Conservation (phyloP, 2,888 invertebrate genomes). For the Agrotis segetum region DNA sequence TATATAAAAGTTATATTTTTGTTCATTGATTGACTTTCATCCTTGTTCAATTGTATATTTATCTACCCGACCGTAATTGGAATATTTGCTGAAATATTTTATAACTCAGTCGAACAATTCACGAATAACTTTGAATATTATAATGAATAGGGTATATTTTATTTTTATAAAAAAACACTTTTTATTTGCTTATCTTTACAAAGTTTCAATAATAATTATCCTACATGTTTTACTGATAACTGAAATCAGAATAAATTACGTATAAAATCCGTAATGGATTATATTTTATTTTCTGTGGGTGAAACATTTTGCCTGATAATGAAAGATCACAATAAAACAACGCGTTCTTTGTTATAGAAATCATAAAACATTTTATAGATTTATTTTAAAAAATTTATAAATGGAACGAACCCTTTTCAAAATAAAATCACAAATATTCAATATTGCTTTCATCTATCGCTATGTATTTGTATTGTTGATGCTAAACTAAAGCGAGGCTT, state of each 20-base stretch:
- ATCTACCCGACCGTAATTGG: background rate
- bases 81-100: background rate
- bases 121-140: background rate
- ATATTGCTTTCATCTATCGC: background rate
- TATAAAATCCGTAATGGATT: too few relatives aligned
- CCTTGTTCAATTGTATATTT: background rate
- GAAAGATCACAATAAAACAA: too few relatives aligned
- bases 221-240: background rate
- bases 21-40: constrained; percentile 8
- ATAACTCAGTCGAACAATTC: background rate
- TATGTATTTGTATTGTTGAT: constrained; percentile 14
- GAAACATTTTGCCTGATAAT: too few relatives aligned
- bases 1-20: constrained; percentile 13
- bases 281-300: too few relatives aligned
- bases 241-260: too few relatives aligned
- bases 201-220: background rate
- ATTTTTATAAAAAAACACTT: background rate
- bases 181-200: background rate
- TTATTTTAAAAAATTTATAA: too few relatives aligned
- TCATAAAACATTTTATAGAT: background rate
- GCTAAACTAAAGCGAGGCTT: background rate
- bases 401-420: too few relatives aligned
- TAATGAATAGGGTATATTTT: background rate
- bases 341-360: background rate
- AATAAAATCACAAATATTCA: too few relatives aligned